Evolutionary conservation across 1,140 invertebrate genomes (phyloP).

Genomic region (Drosophila sechellia): DNA sequence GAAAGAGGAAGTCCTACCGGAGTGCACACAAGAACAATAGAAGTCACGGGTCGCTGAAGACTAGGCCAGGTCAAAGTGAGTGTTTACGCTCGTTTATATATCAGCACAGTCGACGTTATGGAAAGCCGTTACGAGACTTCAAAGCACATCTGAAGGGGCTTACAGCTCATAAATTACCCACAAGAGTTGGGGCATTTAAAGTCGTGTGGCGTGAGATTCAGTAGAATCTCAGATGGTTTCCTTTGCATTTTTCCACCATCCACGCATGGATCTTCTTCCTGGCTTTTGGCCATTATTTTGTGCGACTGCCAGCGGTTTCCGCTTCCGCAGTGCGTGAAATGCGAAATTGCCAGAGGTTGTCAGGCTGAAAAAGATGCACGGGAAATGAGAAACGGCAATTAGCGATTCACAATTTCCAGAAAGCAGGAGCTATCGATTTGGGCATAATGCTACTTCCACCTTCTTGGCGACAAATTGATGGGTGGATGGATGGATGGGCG

Average conservation of each 20-base stretch:
- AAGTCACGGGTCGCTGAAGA: slow-evolving; percentile 16
- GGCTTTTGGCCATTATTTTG: slow-evolving; percentile 4
- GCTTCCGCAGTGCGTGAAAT: slow-evolving; percentile 8
- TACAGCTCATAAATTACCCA: slow-evolving; percentile 34
- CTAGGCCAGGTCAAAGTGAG: slow-evolving; percentile 21
- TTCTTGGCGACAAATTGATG: not conserved
- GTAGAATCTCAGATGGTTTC: not conserved
- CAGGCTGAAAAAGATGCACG: not conserved
- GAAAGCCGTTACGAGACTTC: slow-evolving; percentile 23
- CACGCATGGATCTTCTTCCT: no score
- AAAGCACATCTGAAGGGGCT: slow-evolving; percentile 26
- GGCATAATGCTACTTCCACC: not conserved
- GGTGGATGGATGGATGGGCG: not conserved
- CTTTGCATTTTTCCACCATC: not conserved
- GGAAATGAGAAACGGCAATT: slow-evolving; percentile 27
- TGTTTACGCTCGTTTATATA: slow-evolving; percentile 3
- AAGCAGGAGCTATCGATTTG: slow-evolving; percentile 1
- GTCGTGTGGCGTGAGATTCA: no score
- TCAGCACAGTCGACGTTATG: not conserved
- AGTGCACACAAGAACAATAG: not conserved
- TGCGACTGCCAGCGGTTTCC: slow-evolving; percentile 2
- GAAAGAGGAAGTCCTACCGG: not conserved
- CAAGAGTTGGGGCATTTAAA: slow-evolving; percentile 26
- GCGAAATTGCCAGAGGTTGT: slow-evolving; percentile 10
- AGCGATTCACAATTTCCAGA: not conserved